Evolutionary conservation across 1,140 invertebrate genomes (phyloP).

Genomic region (Hyphantria cunea): DNA sequence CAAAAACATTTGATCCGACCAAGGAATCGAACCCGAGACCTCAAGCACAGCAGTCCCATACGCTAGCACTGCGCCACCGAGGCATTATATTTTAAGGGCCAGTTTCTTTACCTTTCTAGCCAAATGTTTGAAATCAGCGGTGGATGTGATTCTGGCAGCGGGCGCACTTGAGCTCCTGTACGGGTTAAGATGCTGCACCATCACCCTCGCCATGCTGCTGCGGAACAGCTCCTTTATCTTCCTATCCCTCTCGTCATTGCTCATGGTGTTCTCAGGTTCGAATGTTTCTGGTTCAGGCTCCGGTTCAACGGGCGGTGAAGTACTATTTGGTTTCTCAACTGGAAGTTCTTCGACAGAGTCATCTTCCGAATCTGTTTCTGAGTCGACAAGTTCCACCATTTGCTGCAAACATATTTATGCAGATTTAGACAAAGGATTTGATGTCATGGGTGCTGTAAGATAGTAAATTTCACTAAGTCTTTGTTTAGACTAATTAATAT

Average conservation of each 20-base stretch:
- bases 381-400: conserved; percentile 54
- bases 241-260: conserved; percentile 74
- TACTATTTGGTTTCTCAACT: conserved; percentile 7
- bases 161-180: conserved; percentile 90
- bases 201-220: conserved; percentile 93
- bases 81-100: too few relatives aligned
- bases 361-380: conserved; percentile 48
- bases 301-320: conserved; percentile 2
- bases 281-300: conserved; percentile 3
- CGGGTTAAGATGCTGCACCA: conserved; percentile 95
- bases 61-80: too few relatives aligned
- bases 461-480: too few relatives aligned
- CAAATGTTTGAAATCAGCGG: conserved; percentile 97
- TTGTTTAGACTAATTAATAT: too few relatives aligned
- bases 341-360: conserved; percentile 36
- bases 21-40: too few relatives aligned
- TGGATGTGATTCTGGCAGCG: conserved; percentile 92
- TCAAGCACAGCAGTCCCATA: too few relatives aligned
- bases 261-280: conserved; percentile 1
- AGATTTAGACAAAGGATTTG: background rate
- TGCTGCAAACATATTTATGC: conserved; percentile 14
- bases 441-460: too few relatives aligned
- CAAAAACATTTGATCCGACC: too few relatives aligned
- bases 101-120: conserved; percentile 91
- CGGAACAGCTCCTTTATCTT: conserved; percentile 94